Evolutionary conservation across 2,113 vertebrate genomes (phyloP).

Genomic region (Marmota monax): DNA sequence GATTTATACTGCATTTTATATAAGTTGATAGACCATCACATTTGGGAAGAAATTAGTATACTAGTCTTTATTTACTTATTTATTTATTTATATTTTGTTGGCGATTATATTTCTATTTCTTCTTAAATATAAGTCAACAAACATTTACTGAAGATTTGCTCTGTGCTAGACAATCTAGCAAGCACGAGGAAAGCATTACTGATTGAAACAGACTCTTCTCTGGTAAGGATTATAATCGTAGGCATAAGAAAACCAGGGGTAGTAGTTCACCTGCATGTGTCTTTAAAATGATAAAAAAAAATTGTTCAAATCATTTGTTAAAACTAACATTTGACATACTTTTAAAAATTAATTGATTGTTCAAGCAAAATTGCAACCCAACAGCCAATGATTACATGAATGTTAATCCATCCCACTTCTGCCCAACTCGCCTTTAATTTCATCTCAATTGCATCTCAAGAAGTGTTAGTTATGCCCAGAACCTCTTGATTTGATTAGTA

Average conservation of each 20-base stretch:
- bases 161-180: neutral
- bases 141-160: neutral
- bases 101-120: neutral
- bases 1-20: neutral
- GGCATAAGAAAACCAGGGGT: neutral
- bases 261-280: neutral
- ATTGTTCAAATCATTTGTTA: neutral
- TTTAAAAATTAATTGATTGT: neutral
- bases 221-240: neutral
- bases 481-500: neutral
- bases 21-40: neutral
- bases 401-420: neutral
- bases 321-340: neutral
- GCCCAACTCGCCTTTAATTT: neutral
- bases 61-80: neutral
- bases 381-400: neutral
- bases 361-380: neutral
- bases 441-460: neutral
- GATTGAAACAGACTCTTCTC: neutral
- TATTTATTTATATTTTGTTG: neutral
- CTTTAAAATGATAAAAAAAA: neutral
- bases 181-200: neutral
- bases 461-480: neutral
- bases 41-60: neutral
- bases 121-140: neutral